Base-by-base conservation (phyloP, 2,797 vertebrate species). In the Spizella passerina region DNA sequence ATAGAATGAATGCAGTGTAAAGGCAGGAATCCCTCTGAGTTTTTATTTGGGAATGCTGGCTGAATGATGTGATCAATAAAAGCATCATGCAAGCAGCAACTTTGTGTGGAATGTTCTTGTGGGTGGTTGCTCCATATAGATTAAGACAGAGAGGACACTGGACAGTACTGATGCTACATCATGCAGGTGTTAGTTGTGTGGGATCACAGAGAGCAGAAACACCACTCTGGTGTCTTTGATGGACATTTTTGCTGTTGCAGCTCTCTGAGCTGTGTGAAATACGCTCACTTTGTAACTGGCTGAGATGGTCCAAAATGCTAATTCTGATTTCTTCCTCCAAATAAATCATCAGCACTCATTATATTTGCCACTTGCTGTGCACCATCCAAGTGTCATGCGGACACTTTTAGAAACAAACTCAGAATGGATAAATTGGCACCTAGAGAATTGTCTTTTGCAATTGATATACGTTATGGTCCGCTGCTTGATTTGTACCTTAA, bases 311-410 rank as follows among this genome's bases (percentile, higher is more conserved):
- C 82, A 50, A 94, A 93, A 94, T 90, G 84, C 88, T 93, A 89
- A 92, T 93, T 92, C 82, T 89, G 60, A 75, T 90, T 79, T 95
- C 85, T 94, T 78, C 61, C 75, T 80, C 86, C 21, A 2, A 85
- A 92, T 90, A 94, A 89, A 96, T 94, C 60, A 80, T 85, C 90
- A 77, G 65, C 27, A 39, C 68, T 92, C 84, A 87, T 93, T 89
- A 94, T 78, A 65, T 63, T 68, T 93, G 82, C 92, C 61, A 44
- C 86, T 92, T 83, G 65, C 91, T 81, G 61, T 21, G 79, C 19
- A 2, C 65, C 69, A 71, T 85, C 78, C 72, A 72, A 89, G 92
- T 83, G 69, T 77, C 55, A 5, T 18, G 78, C 7, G 32, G 75
- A 30, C 55, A 49, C 44, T 90, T 95, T 34, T 39, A 60, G 82